Evolutionary conservation across 2,113 vertebrate species (phyloP), one percentile per base, ranked within the genome.

Genomic region (Heterotilapia buettikoferi): DNA sequence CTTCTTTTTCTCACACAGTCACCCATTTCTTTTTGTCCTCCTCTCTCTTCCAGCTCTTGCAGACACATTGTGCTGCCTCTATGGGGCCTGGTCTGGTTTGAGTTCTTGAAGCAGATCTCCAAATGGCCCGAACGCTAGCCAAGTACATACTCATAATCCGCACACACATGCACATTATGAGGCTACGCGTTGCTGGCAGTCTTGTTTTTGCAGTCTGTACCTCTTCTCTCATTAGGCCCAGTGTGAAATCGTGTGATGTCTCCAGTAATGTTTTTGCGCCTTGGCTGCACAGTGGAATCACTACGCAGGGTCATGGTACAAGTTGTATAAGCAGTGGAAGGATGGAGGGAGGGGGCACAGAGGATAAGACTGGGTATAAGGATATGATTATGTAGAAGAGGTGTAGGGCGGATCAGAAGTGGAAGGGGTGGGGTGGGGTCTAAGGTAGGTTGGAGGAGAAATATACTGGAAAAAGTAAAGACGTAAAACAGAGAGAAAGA

Each of bases 61-160:
- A 90, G 93, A 93, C 88, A 89, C 84, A 87, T 89, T 87, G 88
- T 33, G 68, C 89, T 93, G 84, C 83, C 83, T 94, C 91, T 91
- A 91, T 90, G 91, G 87, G 85, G 78, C 80, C 90, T 90, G 88
- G 76, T 89, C 91, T 90, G 88, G 76, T 90, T 90, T 89, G 90
- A 94, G 92, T 92, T 94, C 94, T 94, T 71, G 81, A 94, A 91
- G 92, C 92, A 94, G 92, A 92, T 93, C 92, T 91, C 91, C 91
- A 95, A 95, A 92, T 57, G 57, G 89, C 87, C 89, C 84, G 78
- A 88, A 81, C 6, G 19, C 87, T 89, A 47, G 90, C 93, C 92
- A 94, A 94, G 88, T 84, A 86, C 91, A 93, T 80, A 88, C 90
- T 90, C 89, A 87, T 84, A 92, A 88, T 47, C 73, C 31, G 31